Conservation (phyloP, 1,140 invertebrate genomes). For the Orchesella cincta region DNA sequence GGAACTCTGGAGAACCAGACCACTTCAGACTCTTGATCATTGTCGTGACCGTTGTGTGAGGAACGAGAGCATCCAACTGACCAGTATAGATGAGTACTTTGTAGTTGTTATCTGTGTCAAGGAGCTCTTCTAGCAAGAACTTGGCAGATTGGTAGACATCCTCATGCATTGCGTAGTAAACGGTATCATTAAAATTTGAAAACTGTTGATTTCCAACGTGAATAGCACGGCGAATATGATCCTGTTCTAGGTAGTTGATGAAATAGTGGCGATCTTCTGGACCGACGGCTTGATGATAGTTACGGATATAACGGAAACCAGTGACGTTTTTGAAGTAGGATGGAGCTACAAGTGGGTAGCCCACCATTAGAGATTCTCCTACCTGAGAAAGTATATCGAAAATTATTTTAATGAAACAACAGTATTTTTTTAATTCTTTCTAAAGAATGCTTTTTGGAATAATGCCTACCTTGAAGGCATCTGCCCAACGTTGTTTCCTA, state of each 20-base stretch:
- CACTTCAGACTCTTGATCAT: slow-evolving; percentile 57
- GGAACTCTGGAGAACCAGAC: slow-evolving; percentile 55
- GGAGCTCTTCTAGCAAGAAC: slow-evolving; percentile 49
- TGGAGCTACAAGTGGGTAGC: slow-evolving; percentile 25
- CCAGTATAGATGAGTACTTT: slow-evolving; percentile 55
- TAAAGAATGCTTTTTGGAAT: too few species aligned
- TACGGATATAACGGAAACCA: slow-evolving; percentile 32
- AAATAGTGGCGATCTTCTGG: slow-evolving; percentile 40
- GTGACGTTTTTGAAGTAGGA: slow-evolving; percentile 43
- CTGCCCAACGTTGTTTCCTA: slow-evolving; percentile 50
- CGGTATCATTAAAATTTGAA: slow-evolving; percentile 39
- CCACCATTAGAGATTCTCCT: slow-evolving; percentile 40
- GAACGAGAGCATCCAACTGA: slow-evolving; percentile 62
- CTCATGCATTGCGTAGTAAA: slow-evolving; percentile 44
- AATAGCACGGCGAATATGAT: slow-evolving; percentile 36
- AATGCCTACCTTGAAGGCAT: slow-evolving; percentile 52
- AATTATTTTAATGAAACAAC: too few species aligned
- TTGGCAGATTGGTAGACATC: slow-evolving; percentile 42
- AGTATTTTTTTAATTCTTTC: too few species aligned
- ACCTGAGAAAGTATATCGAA: too few species aligned
- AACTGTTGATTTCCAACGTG: slow-evolving; percentile 45
- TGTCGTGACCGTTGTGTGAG: slow-evolving; percentile 56
- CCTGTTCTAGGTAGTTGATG: slow-evolving; percentile 38
- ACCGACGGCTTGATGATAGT: slow-evolving; percentile 24
- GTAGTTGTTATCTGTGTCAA: slow-evolving; percentile 53